phyloP scores from a whole-genome alignment of 2,888 invertebrate species.

The Sphaerophoria rueppellii region DNA sequence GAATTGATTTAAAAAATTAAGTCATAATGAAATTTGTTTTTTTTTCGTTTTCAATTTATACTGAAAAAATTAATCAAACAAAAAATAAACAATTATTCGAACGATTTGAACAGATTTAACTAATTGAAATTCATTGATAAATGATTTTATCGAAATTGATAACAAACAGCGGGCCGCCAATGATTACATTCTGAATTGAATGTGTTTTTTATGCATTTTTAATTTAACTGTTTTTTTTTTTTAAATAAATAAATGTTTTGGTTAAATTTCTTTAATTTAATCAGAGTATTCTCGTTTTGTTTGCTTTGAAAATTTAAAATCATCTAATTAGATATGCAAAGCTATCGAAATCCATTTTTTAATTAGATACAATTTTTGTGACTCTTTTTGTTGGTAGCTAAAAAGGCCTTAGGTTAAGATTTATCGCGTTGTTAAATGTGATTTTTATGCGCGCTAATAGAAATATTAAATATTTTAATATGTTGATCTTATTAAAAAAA shows the following conservation, averaged over 20 bases:
- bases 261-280: conserved; percentile 6
- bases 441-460: not conserved
- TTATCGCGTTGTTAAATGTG: not conserved
- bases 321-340: conserved; percentile 31
- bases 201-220: conserved; percentile 14
- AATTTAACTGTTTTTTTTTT: too few relatives aligned
- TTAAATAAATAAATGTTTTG: conserved; percentile 6
- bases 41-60: not conserved
- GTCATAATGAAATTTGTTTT: not conserved
- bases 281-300: not conserved
- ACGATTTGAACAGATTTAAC: conserved; percentile 40
- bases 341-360: conserved; percentile 11
- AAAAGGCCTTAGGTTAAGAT: not conserved
- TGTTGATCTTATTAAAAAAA: conserved; percentile 3
- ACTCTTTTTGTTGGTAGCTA: not conserved
- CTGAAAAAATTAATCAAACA: conserved; percentile 2
- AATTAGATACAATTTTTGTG: not conserved
- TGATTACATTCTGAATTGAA: not conserved
- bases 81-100: conserved; percentile 39
- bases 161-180: not conserved
- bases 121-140: conserved; percentile 68
- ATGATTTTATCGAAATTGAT: conserved; percentile 11
- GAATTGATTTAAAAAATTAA: conserved; percentile 4
- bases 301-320: conserved; percentile 7
- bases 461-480: not conserved